A percentile compares a stretch with the other conserved stretches of the same genome.
Evolutionary conservation across 2,113 vertebrate species (phyloP).

Genomic region (Pteronura brasiliensis): DNA sequence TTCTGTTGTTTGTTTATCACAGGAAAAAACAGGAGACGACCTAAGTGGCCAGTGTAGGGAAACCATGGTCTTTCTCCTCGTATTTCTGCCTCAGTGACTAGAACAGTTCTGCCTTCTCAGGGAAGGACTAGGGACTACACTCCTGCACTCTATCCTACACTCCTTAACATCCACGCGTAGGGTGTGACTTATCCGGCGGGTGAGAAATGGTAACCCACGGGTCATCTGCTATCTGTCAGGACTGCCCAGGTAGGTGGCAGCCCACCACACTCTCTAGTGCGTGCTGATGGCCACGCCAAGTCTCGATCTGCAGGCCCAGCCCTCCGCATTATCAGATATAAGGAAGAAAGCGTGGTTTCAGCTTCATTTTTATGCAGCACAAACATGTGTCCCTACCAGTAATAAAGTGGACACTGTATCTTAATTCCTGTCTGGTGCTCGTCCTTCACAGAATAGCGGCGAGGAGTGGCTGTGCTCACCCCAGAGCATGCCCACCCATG

Average conservation of each 20-base stretch:
- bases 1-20: not conserved
- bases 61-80: not conserved
- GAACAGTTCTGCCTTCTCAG: not conserved
- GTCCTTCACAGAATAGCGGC: not conserved
- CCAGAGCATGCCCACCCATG: no score
- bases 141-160: not conserved
- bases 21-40: not conserved
- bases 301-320: not conserved
- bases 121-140: not conserved
- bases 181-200: not conserved
- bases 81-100: not conserved
- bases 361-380: not conserved
- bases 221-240: not conserved
- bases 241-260: not conserved
- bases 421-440: not conserved
- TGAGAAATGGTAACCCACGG: not conserved
- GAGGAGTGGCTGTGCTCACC: not conserved
- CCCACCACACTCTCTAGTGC: not conserved
- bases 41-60: not conserved
- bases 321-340: not conserved
- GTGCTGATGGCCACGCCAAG: rapidly evolving
- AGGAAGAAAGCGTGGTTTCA: not conserved
- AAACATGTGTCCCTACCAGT: not conserved
- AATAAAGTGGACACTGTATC: not conserved
- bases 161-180: not conserved